Evolutionary conservation across 2,113 vertebrate species (phyloP).

Genomic region (Nothoprocta perdicaria): DNA sequence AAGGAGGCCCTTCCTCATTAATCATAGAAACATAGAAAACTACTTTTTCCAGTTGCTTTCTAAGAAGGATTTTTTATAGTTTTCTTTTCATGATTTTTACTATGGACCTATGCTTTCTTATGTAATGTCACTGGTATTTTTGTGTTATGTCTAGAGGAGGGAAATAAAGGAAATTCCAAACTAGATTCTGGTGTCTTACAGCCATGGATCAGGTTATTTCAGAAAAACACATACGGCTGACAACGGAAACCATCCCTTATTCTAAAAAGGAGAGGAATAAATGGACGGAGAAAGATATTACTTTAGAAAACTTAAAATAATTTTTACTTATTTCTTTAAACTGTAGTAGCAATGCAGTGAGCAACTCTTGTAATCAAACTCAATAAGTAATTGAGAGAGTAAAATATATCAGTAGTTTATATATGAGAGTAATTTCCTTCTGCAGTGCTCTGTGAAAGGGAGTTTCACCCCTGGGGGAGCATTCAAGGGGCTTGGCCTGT

Average conservation of each 20-base stretch:
- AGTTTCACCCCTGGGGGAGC: neutral
- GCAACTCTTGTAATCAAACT: neutral
- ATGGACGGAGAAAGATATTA: neutral
- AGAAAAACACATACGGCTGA: neutral
- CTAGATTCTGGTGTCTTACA: neutral
- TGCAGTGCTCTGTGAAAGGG: neutral
- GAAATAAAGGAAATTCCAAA: neutral
- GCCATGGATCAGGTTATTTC: neutral
- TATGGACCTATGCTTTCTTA: neutral
- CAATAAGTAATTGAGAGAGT: neutral
- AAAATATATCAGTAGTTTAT: neutral
- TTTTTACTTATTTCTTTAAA: neutral
- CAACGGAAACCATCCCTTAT: neutral
- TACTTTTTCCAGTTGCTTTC: neutral
- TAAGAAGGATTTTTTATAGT: neutral
- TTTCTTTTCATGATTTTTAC: neutral
- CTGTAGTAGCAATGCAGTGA: neutral
- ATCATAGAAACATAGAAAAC: neutral
- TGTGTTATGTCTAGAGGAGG: neutral
- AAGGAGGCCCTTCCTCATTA: neutral
- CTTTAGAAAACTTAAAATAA: neutral
- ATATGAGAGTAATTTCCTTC: conserved; percentile 5
- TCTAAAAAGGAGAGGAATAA: neutral
- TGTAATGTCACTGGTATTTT: neutral
- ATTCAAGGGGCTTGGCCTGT: neutral